Evolutionary conservation across 2,797 vertebrate genomes (phyloP), one percentile per base, ranked within the genome.

Genomic region (Helarctos malayanus): DNA sequence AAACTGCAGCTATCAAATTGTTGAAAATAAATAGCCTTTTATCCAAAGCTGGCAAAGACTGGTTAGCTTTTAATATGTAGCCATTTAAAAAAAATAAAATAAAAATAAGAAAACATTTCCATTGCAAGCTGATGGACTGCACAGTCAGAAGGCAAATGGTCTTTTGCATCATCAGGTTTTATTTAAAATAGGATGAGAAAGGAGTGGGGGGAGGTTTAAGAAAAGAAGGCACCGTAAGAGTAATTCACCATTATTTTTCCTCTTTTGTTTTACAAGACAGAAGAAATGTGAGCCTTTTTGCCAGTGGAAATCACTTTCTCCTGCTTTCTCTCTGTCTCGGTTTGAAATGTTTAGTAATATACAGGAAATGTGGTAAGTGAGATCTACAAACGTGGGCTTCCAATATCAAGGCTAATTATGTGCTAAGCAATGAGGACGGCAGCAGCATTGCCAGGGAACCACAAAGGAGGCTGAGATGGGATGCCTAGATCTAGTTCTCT

Each of bases 11-110:
- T 99, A 99, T 99, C 99, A 99, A 99, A 99, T 99, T 99, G 98
- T 99, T 98, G 98, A 99, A 99, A 99, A 99, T 99, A 99, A 99
- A 99, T 99, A 99, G 98, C 98, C 98, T 99, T 99, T 99, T 99
- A 99, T 99, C 98, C 98, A 98, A 98, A 98, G 91, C 98, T 99
- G 99, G 99, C 98, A 99, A 97, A 97, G 98, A 96, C 98, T 97
- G 98, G 98, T 98, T 98, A 98, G 78, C 98, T 99, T 99, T 99
- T 99, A 98, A 99, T 98, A 98, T 81, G 83, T 86, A 98, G 98
- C 98, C 98, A 98, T 99, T 98, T 98, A 96, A 98, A 98, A 97
- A 97, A 97, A 97, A 93, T 93, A 96, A 97, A 96, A 97, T 97
- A 97, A 96, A 97, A 97, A 97, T 97, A 98, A 98, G 98, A 98